Evolutionary conservation across 1,140 invertebrate genomes (phyloP), one percentile per base, ranked within the genome.

Genomic region (Oedothorax gibbosus): DNA sequence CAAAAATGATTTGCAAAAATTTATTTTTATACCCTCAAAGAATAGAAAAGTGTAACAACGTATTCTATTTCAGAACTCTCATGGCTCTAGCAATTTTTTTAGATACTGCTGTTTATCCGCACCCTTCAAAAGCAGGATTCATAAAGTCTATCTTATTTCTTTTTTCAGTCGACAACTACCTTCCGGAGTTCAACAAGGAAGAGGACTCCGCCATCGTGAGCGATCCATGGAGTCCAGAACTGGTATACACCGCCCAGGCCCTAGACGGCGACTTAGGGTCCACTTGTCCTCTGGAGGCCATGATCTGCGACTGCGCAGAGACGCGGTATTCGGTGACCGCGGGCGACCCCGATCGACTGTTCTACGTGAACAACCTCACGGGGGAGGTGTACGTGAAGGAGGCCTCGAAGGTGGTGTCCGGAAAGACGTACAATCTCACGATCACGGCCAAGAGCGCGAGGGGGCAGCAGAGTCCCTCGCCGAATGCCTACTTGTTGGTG

Each of bases 371-470:
- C 68, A 78, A 83, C 12, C 21, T 72, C 14, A 83, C 85, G 0
- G 87, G 87, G 14, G 87, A 87, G 14, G 69, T 87, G 7, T 85
- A 65, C 20, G 60, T 87, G n/a, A 66, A 53, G 54, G 84, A 87
- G 10, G 75, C 85, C 6, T 56, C 57, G 0, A 15, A 68, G 15
- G 72, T 86, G 0, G 65, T 60, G 10, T 71, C 79, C 0, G 81
- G 72, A 11, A 66, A 20, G 11, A 78, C 49, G 3, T 86, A 87
- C 57, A 78, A 57, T 14, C n/a, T 87, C 12, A 65, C 72, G 2
- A 64, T 87, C 7, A 64, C 56, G 20, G 86, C 86, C 6, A 83
- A 12, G 12, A 79, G 60, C 50, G 65, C 65, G 9, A 86, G 73
- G n/a, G 75, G 75, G 12, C 14, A 53, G n/a, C 49, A 72, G 53